Percentiles rank a stretch among this genome's conserved stretches.
These are phyloP conservation scores for Darevskia mixta DNA, from an alignment of 2,797 vertebrate species.

Conservation along the genomic window DNA sequence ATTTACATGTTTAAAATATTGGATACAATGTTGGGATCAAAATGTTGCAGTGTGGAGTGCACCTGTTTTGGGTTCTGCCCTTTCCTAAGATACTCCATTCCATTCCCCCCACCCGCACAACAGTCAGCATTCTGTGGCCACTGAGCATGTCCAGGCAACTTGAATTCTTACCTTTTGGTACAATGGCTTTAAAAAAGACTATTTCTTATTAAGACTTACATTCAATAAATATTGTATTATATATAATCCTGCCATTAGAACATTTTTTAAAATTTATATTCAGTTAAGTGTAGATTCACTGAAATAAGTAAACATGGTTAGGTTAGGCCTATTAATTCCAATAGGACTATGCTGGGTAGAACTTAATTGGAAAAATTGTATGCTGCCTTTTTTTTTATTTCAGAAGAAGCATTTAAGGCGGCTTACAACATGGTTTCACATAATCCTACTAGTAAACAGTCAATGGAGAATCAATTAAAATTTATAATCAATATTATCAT, in stretches of 20 bases:
- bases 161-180: background rate
- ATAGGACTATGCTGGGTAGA: too few relatives aligned
- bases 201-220: too few relatives aligned
- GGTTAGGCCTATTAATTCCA: too few relatives aligned
- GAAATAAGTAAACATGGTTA: too few relatives aligned
- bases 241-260: too few relatives aligned
- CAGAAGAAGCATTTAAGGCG: background rate
- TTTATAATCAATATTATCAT: background rate
- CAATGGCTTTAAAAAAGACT: too few relatives aligned
- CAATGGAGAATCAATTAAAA: background rate
- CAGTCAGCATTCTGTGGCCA: background rate
- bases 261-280: too few relatives aligned
- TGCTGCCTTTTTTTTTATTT: background rate
- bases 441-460: background rate
- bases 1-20: background rate
- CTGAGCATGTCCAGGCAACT: background rate
- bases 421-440: background rate
- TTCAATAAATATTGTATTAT: background rate
- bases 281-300: too few relatives aligned
- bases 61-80: background rate
- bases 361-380: background rate
- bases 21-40: background rate
- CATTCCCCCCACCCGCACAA: fast-evolving
- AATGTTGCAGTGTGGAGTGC: background rate
- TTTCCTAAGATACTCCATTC: background rate